Evolutionary conservation across 2,797 vertebrate genomes (phyloP), one percentile per base, ranked within the genome.

Genomic region (Paguma larvata): DNA sequence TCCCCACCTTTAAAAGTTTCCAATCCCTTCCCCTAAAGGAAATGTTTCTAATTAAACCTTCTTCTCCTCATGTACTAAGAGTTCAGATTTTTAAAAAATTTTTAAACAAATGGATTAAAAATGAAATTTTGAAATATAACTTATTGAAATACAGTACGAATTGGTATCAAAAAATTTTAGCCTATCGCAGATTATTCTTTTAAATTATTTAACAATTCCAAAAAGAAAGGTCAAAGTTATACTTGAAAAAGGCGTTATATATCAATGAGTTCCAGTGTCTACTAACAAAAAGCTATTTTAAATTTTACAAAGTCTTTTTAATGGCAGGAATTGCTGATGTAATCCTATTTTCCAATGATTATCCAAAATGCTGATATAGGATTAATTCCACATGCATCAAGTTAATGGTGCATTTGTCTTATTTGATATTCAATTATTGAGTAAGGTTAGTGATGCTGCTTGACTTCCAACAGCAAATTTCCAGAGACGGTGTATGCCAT

Each of bases 241-340:
- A 78, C 25, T 85, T 95, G 46, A 23, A 82, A 95, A 95, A 91
- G 25, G 19, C n/a, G 73, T 88, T 56, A 34, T 75, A 63, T 62
- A 85, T n/a, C 34, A 95, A 90, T 38, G 27, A 77, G 38, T 94
- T 89, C 38, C 62, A 97, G 95, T 10, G 56, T 32, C 18, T 67
- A 84, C 48, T 41, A 78, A 77, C 19, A 65, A 38, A 85, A 91
- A 93, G 32, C 21, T 75, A 63, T 41, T 62, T 48, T 48, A 84
- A 90, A 56, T 85, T 92, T 96, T 86, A 46, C 38, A 92, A 95
- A 89, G 44, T 5, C 38, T 53, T 97, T 97, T 95, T 82, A 96
- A 92, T 90, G 89, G 23, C 16, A 73, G 73, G 25, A 56, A 73
- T 73, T 96, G 32, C 51, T 80, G 92, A 70, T 4, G 1, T 77